Percentiles rank a stretch among this genome's conserved stretches.
phyloP scores from a whole-genome alignment of 2,113 vertebrate species.

The Calypte anna region DNA sequence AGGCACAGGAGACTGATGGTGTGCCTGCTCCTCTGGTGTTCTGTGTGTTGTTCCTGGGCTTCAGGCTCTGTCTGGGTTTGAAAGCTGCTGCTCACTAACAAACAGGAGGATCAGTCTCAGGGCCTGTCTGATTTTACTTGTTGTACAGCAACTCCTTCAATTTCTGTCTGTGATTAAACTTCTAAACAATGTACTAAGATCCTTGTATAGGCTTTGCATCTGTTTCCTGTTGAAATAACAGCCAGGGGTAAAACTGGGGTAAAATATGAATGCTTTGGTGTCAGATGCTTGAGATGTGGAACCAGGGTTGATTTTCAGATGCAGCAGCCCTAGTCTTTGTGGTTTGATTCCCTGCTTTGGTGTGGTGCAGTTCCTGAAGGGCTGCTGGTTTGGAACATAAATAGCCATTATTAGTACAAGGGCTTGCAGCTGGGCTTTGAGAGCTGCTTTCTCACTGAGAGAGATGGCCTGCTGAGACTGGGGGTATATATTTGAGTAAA shows the following conservation, averaged over 20 bases:
- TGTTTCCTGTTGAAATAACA: not conserved
- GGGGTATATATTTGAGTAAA: not conserved
- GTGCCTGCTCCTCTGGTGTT: not conserved
- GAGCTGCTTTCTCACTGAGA: fast-evolving
- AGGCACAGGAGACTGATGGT: not conserved
- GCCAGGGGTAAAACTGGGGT: not conserved
- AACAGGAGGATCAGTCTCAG: not conserved
- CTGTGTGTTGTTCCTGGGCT: not conserved
- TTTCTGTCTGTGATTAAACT: fast-evolving
- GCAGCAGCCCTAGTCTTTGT: not conserved
- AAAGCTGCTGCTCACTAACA: not conserved
- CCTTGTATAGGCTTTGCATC: not conserved
- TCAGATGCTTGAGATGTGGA: not conserved
- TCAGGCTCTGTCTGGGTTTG: not conserved
- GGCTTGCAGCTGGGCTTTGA: not conserved
- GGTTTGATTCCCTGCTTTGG: not conserved
- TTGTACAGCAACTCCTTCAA: not conserved
- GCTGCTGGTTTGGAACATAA: not conserved
- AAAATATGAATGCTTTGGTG: not conserved
- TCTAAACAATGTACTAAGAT: not conserved
- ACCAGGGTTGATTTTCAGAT: not conserved
- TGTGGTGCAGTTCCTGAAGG: not conserved
- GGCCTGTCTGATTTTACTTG: not conserved
- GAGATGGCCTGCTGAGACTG: not conserved
- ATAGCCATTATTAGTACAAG: not conserved